Conservation (phyloP, 2,113 vertebrate genomes). For the Plecturocebus donacophilus region DNA sequence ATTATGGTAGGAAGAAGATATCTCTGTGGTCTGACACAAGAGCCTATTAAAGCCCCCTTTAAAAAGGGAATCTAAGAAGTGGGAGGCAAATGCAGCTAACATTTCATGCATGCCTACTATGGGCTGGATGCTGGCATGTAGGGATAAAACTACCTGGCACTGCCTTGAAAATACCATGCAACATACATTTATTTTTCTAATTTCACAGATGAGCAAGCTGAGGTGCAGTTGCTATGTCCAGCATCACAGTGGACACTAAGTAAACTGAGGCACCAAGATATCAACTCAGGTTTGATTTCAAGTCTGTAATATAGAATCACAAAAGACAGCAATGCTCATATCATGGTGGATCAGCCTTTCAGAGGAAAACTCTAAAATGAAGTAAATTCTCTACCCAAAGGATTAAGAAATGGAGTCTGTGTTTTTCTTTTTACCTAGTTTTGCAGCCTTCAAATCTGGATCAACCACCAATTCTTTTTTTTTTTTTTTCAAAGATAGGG, state of each 20-base stretch:
- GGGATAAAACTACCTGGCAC: not conserved
- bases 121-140: not conserved
- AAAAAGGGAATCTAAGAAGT: slow-evolving; percentile 34
- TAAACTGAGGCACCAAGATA: not conserved
- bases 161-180: not conserved
- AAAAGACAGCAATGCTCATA: not conserved
- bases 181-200: not conserved
- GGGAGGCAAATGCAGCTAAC: not conserved
- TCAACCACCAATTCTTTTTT: slow-evolving; percentile 69
- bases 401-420: slow-evolving; percentile 69
- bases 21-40: slow-evolving; percentile 79
- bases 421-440: slow-evolving; percentile 77
- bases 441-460: slow-evolving; percentile 76
- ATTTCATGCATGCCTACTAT: not conserved
- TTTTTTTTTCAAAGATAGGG: no score
- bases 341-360: not conserved
- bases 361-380: not conserved
- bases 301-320: not conserved
- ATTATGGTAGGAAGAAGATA: slow-evolving; percentile 87
- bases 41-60: slow-evolving; percentile 74
- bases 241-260: not conserved
- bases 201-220: not conserved
- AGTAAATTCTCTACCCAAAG: not conserved
- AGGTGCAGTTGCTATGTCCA: not conserved
- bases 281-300: not conserved